A percentile compares a stretch with the other conserved stretches of the same genome.
Evolutionary conservation across 2,888 invertebrate genomes (phyloP).

Genomic region (Sialis lutaria): DNA sequence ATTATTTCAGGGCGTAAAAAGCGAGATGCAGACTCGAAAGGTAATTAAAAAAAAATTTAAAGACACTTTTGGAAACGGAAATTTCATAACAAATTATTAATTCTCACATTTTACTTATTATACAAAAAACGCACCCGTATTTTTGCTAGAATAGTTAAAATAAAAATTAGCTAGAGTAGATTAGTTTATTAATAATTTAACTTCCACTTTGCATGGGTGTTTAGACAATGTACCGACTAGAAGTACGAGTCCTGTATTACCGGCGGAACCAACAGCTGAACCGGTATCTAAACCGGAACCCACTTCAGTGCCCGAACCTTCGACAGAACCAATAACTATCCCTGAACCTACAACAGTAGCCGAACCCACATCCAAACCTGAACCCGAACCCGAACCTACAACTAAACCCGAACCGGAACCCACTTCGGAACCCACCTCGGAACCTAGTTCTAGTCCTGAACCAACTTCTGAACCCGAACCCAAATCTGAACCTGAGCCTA

Average conservation of each 20-base stretch:
- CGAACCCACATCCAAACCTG: conserved; percentile 28
- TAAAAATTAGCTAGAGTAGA: neutral
- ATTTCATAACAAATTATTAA: too few species aligned
- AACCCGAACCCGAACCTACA: conserved; percentile 21
- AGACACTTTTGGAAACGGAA: neutral
- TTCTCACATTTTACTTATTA: too few species aligned
- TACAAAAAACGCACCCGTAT: neutral
- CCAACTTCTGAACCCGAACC: conserved; percentile 14
- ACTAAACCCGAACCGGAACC: conserved; percentile 27
- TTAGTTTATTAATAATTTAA: too few species aligned
- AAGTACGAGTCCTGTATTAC: too few species aligned
- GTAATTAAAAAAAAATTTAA: neutral
- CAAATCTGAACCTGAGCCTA: conserved; percentile 19
- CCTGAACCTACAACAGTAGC: conserved; percentile 25
- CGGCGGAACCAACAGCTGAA: too few species aligned
- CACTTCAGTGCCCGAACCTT: conserved; percentile 11
- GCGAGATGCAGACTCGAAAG: neutral
- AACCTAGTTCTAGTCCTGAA: conserved; percentile 21
- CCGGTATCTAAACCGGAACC: too few species aligned
- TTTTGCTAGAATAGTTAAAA: neutral
- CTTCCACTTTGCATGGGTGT: too few species aligned
- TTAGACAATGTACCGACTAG: too few species aligned
- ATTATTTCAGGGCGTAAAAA: neutral
- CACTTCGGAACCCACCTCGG: conserved; percentile 22
- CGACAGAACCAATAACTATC: conserved; percentile 19